Evolutionary conservation across 2,888 invertebrate genomes (phyloP), one percentile per base, ranked within the genome.

Genomic region (Drosophila stalkeri): DNA sequence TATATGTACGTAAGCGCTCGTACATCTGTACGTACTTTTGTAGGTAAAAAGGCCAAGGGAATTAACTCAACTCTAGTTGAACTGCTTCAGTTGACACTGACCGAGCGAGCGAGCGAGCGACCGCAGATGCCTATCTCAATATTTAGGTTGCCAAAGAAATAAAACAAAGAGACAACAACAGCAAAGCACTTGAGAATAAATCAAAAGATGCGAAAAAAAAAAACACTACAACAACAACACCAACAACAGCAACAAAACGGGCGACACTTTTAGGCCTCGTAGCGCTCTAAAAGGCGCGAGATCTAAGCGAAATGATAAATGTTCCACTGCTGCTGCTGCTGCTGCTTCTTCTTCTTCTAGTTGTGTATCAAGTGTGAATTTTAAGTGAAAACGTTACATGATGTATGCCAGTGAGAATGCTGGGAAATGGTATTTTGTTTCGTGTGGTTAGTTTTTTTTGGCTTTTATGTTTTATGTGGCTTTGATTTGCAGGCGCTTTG

Each of bases 141-240:
- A 88, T 88, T 86, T 90, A 81, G 86, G 90, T 90, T 86, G 73
- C 71, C 77, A 63, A 61, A 67, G 77, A 83, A 82, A 78, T 82
- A 82, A 79, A 79, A 81, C 68, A 81, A 84, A 74, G 47, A 41
- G 39, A 49, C 63, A 51, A 14, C 37, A 37, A 37, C 68, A 55
- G 51, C 62, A 44, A 72, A 63, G 74, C 81, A 76, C 81, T 85
- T 79, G 89, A 71, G 85, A 69, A 89, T 86, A 86, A 86, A 89
- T 86, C 85, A 89, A 89, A 89, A 89, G 89, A 85, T 86, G 85
- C 88, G 77, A 89, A 89, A 79, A 89, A 88, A 78, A 89, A 88
- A 64, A 46, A 44, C 27, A 33, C 12, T 18, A 56, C 56, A 64
- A 11, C 41, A 49, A 46, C 79, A 69, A 47, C 61, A n/a, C 11